Percentiles rank a stretch among this genome's conserved stretches.
phyloP scores from a whole-genome alignment of 2,888 invertebrate species.

The Dynastes maya region DNA sequence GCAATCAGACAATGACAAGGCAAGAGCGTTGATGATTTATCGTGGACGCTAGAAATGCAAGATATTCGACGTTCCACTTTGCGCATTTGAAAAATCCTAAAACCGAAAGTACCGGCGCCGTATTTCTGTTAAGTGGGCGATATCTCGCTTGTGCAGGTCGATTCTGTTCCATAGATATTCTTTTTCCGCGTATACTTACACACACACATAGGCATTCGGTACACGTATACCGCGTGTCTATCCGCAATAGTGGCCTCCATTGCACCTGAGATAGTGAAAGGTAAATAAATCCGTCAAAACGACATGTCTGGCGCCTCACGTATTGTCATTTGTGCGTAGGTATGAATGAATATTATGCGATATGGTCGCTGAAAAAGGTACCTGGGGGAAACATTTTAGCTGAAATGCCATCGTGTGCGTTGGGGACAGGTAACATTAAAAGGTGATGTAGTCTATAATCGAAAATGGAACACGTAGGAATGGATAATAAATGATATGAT shows the following conservation, averaged over 20 bases:
- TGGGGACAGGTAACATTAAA: slow-evolving; percentile 27
- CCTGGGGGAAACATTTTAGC: slow-evolving; percentile 29
- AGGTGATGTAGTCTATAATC: slow-evolving; percentile 11
- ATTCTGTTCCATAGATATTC: slow-evolving; percentile 35
- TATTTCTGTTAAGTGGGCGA: slow-evolving; percentile 52
- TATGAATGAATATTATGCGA: slow-evolving; percentile 29
- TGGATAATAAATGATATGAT: background rate
- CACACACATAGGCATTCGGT: background rate
- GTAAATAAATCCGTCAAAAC: slow-evolving; percentile 53
- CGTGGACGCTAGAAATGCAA: slow-evolving; percentile 22
- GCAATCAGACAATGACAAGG: slow-evolving; percentile 7
- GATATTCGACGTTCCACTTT: slow-evolving; percentile 42
- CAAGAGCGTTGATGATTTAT: slow-evolving; percentile 34
- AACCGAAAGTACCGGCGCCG: slow-evolving; percentile 51
- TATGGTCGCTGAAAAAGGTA: slow-evolving; percentile 30
- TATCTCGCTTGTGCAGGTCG: slow-evolving; percentile 38
- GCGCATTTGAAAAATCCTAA: slow-evolving; percentile 29
- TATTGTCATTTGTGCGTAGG: slow-evolving; percentile 49
- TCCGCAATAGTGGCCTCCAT: slow-evolving; percentile 39
- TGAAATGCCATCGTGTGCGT: slow-evolving; percentile 34
- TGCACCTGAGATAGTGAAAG: slow-evolving; percentile 56
- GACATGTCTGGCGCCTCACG: slow-evolving; percentile 55
- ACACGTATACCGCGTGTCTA: slow-evolving; percentile 20
- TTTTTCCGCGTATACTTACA: slow-evolving; percentile 23
- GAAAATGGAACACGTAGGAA: background rate